These are phyloP conservation scores for Petrocephalus schoutedeni DNA, from an alignment of 2,797 vertebrate genomes.

Conservation along the genomic window DNA sequence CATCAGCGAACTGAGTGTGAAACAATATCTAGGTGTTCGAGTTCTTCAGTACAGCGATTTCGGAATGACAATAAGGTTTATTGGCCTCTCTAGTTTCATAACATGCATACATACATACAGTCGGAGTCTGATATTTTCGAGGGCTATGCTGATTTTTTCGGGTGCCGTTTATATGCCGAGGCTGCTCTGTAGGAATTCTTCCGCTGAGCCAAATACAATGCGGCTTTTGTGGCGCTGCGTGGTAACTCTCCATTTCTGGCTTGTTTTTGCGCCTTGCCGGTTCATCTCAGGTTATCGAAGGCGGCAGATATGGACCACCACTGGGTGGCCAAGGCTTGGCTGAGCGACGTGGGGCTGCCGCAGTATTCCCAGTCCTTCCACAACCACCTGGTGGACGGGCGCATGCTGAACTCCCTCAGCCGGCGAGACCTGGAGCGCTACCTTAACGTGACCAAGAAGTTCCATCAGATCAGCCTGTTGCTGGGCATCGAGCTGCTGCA, in stretches of 20 bases:
- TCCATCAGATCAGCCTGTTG: constrained; percentile 77
- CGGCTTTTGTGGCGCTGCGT: background rate
- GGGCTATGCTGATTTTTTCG: background rate
- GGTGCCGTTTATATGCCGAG: background rate
- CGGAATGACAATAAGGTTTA: background rate
- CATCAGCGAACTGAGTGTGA: background rate
- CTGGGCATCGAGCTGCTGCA: constrained; percentile 76
- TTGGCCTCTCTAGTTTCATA: background rate
- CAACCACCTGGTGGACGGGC: constrained; percentile 72
- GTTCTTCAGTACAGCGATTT: background rate
- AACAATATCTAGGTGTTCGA: background rate
- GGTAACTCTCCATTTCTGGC: background rate
- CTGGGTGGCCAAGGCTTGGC: constrained; percentile 79
- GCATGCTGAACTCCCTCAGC: constrained; percentile 73
- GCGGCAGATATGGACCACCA: constrained; percentile 79
- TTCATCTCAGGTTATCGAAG: constrained; percentile 65
- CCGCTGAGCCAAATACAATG: background rate
- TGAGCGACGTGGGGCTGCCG: constrained; percentile 75
- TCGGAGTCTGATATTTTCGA: background rate
- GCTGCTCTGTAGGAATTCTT: background rate
- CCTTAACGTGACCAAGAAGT: constrained; percentile 69
- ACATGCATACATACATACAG: background rate
- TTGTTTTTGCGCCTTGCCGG: background rate
- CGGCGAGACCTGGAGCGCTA: constrained; percentile 73
- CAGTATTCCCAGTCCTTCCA: constrained; percentile 80